Conservation (phyloP, 2,888 invertebrate genomes). For the Cheilosia vulpina region DNA sequence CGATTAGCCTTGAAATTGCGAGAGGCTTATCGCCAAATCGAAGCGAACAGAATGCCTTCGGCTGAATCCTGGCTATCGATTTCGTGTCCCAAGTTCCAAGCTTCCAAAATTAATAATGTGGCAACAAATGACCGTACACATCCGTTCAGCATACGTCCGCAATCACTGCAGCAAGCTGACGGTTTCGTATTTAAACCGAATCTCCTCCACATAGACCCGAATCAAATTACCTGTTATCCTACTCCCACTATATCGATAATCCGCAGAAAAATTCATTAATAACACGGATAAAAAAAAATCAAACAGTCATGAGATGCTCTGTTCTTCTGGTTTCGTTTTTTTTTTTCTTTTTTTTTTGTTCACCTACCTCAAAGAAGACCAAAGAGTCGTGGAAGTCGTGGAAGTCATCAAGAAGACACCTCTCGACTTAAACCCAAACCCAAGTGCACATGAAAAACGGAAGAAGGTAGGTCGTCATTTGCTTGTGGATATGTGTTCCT, state of each 20-base stretch:
- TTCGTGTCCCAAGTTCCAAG: conserved; percentile 53
- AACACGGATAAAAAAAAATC: conserved; percentile 44
- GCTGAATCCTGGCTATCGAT: conserved; percentile 54
- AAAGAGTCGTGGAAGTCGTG: conserved; percentile 11
- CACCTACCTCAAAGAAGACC: conserved; percentile 14
- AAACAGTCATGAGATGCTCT: conserved; percentile 8
- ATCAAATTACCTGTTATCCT: conserved; percentile 74
- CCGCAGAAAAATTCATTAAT: conserved; percentile 70
- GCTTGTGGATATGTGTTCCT: conserved; percentile 16
- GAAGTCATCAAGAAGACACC: conserved; percentile 65
- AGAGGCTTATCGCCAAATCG: background rate
- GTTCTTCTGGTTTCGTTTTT: conserved; percentile 1
- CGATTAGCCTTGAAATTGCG: conserved; percentile 60
- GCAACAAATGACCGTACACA: conserved; percentile 54
- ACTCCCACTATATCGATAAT: conserved; percentile 71
- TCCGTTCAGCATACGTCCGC: conserved; percentile 52
- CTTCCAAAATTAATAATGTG: conserved; percentile 62
- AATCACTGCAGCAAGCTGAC: conserved; percentile 54
- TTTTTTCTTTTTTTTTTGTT: background rate
- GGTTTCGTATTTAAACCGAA: conserved; percentile 41
- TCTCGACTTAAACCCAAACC: conserved; percentile 52
- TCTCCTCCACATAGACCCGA: conserved; percentile 53
- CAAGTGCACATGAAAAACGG: conserved; percentile 66
- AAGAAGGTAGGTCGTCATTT: conserved; percentile 56
- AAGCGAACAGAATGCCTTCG: conserved; percentile 18